Conservation (phyloP, 2,113 vertebrate species). For the Australoheros scitulus region DNA sequence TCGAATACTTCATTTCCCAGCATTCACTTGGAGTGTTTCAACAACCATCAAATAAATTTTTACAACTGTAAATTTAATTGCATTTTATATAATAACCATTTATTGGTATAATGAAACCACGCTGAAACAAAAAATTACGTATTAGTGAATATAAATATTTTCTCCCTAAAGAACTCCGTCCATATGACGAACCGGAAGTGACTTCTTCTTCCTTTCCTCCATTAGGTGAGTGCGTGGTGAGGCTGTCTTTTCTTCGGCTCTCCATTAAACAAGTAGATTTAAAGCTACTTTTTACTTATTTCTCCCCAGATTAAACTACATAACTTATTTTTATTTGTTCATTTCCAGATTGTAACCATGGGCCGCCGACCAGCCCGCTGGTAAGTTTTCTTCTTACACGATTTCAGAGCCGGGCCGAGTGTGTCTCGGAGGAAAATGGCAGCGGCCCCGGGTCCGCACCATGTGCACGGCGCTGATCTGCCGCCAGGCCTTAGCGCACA, state of each 20-base stretch:
- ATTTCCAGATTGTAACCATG: constrained; percentile 79
- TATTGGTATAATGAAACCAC: fast-evolving
- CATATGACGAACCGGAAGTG: constrained; percentile 75
- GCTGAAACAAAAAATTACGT: background rate
- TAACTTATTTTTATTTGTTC: constrained; percentile 15
- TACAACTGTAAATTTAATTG: background rate
- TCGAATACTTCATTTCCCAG: constrained; percentile 47
- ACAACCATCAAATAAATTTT: background rate
- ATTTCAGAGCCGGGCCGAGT: background rate
- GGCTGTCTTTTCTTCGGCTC: constrained; percentile 32
- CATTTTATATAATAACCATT: fast-evolving
- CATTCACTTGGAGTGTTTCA: background rate
- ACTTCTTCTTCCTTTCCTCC: constrained; percentile 78
- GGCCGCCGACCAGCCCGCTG: constrained; percentile 85
- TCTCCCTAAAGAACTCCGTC: fast-evolving
- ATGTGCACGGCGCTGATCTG: constrained; percentile 57
- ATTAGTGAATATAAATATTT: background rate
- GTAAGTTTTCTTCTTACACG: constrained; percentile 62
- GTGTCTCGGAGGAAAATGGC: constrained; percentile 72
- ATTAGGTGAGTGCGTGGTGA: constrained; percentile 83
- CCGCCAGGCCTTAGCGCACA: background rate
- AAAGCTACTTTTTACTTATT: fast-evolving
- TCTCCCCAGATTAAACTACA: fast-evolving
- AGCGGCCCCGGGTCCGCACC: constrained; percentile 53
- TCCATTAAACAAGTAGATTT: background rate